Percentiles rank a stretch among this genome's conserved stretches.
Conservation (phyloP, 2,888 invertebrate species). For the Nemoura dubitans region DNA sequence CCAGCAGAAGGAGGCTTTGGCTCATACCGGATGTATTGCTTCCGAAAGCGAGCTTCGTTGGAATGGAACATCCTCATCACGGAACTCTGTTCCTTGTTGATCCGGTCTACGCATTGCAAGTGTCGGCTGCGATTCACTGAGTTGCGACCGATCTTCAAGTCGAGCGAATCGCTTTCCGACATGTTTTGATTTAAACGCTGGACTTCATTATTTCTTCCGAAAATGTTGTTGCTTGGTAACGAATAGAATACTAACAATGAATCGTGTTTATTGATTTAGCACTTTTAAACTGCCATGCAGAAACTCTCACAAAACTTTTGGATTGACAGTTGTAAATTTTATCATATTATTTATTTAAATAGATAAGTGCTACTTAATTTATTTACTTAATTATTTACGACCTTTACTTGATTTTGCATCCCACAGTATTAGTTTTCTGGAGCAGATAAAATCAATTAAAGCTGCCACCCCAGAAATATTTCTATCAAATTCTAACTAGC, state of each 20-base stretch:
- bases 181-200: not conserved
- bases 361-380: too few relatives aligned
- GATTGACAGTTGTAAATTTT: too few relatives aligned
- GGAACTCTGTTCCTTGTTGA: slow-evolving; percentile 53
- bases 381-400: too few relatives aligned
- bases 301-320: too few relatives aligned
- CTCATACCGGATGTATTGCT: slow-evolving; percentile 12
- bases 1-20: slow-evolving; percentile 8
- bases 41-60: slow-evolving; percentile 53
- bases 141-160: slow-evolving; percentile 51
- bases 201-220: not conserved
- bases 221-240: not conserved
- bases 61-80: slow-evolving; percentile 53
- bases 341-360: too few relatives aligned
- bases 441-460: too few relatives aligned
- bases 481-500: too few relatives aligned
- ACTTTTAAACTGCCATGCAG: too few relatives aligned
- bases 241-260: not conserved
- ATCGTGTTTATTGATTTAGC: not conserved
- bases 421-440: too few relatives aligned
- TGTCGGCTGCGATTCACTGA: slow-evolving; percentile 52
- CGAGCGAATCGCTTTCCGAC: not conserved
- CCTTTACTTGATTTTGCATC: too few relatives aligned
- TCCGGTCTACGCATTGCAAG: slow-evolving; percentile 52
- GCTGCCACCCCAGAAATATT: too few relatives aligned